Conservation (phyloP, 2,113 vertebrate genomes). For the Xenus cinereus region DNA sequence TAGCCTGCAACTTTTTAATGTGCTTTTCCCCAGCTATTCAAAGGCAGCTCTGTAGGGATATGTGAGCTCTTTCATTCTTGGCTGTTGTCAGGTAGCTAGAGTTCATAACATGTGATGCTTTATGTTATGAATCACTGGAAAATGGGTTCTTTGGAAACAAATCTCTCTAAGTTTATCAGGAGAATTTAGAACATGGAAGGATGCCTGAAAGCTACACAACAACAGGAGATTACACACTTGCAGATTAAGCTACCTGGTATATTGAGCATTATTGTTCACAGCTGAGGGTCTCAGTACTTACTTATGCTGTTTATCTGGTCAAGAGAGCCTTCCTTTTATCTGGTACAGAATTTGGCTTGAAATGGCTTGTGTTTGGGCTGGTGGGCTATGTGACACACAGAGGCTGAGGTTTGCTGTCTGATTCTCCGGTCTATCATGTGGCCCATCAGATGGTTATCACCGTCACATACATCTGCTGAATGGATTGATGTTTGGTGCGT, state of each 20-base stretch:
- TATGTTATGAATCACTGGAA: not conserved
- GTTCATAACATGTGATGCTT: not conserved
- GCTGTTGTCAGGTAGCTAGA: not conserved
- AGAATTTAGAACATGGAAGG: not conserved
- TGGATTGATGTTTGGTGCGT: not conserved
- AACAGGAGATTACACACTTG: not conserved
- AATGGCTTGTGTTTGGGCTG: not conserved
- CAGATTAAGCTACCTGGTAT: not conserved
- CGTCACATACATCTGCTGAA: not conserved
- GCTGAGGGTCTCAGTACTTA: not conserved
- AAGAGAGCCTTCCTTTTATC: not conserved
- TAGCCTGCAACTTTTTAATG: not conserved
- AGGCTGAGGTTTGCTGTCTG: not conserved
- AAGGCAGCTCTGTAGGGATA: not conserved
- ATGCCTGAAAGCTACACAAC: not conserved
- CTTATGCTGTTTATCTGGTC: not conserved
- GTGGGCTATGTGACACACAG: not conserved
- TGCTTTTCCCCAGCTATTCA: not conserved
- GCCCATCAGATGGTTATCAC: not conserved
- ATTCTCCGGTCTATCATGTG: not conserved
- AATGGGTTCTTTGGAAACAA: not conserved
- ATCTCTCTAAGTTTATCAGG: not conserved
- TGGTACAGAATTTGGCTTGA: not conserved
- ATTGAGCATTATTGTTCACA: not conserved
- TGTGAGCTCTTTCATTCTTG: not conserved